These are phyloP conservation scores for Fregetta grallaria DNA, from an alignment of 2,113 vertebrate species.

Conservation along the genomic window DNA sequence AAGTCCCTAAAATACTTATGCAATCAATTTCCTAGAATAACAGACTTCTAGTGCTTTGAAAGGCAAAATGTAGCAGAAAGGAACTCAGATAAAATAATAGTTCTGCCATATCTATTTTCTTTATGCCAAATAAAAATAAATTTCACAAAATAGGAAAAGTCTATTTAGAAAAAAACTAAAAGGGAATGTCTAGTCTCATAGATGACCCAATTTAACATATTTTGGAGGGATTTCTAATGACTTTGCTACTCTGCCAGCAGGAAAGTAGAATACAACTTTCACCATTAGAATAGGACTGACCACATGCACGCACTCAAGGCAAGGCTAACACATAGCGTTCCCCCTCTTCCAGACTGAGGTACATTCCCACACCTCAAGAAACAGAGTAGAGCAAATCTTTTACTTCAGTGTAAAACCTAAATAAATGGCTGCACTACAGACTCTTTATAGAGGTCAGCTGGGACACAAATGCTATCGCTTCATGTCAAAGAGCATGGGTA, in stretches of 20 bases:
- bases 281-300: neutral
- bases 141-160: neutral
- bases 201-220: neutral
- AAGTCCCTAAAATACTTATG: neutral
- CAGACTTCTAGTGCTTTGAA: neutral
- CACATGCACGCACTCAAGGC: neutral
- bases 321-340: neutral
- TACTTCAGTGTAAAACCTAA: neutral
- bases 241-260: neutral
- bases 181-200: neutral
- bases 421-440: neutral
- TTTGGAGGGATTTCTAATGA: neutral
- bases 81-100: neutral
- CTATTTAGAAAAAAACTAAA: neutral
- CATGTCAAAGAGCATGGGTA: neutral
- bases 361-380: neutral
- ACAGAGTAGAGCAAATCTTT: neutral
- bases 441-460: neutral
- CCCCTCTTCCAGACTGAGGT: neutral
- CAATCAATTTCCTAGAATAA: neutral
- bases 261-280: neutral
- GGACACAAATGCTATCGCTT: neutral
- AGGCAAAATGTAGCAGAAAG: neutral
- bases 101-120: neutral
- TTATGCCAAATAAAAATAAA: neutral